Evolutionary conservation across 2,888 invertebrate species (phyloP), one percentile per base, ranked within the genome.

Genomic region (Drosophila kuntzei): DNA sequence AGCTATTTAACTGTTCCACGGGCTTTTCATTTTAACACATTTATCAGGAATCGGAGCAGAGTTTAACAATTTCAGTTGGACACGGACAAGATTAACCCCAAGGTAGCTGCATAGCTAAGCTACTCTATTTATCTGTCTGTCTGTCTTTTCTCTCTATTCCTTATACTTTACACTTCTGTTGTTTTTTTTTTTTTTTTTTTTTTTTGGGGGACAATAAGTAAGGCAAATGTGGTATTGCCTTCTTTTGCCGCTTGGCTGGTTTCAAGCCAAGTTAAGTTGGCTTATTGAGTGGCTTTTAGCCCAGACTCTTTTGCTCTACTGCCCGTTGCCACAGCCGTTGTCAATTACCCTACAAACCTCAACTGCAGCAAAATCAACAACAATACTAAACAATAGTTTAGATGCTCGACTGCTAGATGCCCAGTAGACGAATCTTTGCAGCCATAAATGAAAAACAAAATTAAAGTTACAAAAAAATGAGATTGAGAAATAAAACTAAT

Each of bases 321-420:
- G 69, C 4, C 41, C 55, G 37, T 32, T 11, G 55, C 59, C 46
- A 53, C 70, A 75, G 73, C 58, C 59, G 71, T 82, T 84, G 83
- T 83, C 83, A 83, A 83, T 88, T 83, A 88, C 83, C 87, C 89
- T 83, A 83, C 75, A 83, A 88, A 83, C 87, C 89, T 78, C 87
- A 87, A 76, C 71, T 27, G 63, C 76, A 57, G 12, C 69, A 14
- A 18, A 47, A 22, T 18, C 49, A 53, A 34, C 44, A 25, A 3
- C 49, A 25, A 18, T 46, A 43, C 25, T 59, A 32, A 32, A n/a
- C 34, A 34, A n/a, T 5, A 32, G 32, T 32, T 12, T 1, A 34
- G n/a, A 2, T 34, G n/a, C 34, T n/a, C 34, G 34, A n/a, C 34
- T 34, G 4, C 7, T 34, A n/a, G 12, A n/a, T 7, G 34, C 7